Base-by-base conservation (phyloP, 2,797 vertebrate species). In the Antennarius maculatus region DNA sequence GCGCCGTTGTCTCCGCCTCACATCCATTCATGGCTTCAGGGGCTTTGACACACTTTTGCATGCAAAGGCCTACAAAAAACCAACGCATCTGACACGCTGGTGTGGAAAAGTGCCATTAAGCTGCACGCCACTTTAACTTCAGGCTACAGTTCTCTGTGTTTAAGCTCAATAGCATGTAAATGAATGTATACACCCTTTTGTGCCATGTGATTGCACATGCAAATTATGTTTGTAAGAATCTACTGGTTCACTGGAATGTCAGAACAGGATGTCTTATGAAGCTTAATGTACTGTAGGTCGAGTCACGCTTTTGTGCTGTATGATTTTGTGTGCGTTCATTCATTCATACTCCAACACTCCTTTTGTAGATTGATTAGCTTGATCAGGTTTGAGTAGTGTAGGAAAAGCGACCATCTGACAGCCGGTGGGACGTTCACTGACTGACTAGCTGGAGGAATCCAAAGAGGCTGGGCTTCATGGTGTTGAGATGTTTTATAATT, bases 1-100 rank as follows among this genome's bases (percentile, higher is more conserved):
- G 60, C 59, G 70, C 70, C 80, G 62, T 85, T 60, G 69, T 80
- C 58, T 73, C 43, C 12, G 7, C 42, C 54, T 80, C 55, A 7
- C 43, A 63, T 72, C 57, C 54, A 69, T 70, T 66, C 54, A 60
- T 28, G 4, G 69, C 78, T 81, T 61, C 66, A 65, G 68, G 63
- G n/a, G n/a, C 60, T 31, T 64, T 17, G 14, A 60, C 71, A 55
- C 60, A 61, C 54, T 65, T 62, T 69, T 10, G 46, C 61, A 69
- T 6, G 46, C 51, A 18, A 46, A 31, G 37, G 31, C 34, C 39
- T 39, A 48, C 27, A 50, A 13, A 18, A n/a, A 18, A 23, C 23
- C 66, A 61, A 5, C 50, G 29, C 28, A 43, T 66, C 47, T 27
- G 10, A 47, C 16, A 47, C 45, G 17, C 23, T 23, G 2, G 23